phyloP scores from a whole-genome alignment of 92 coral and sea anemone species.

The Parazoanthus atlanticus region DNA sequence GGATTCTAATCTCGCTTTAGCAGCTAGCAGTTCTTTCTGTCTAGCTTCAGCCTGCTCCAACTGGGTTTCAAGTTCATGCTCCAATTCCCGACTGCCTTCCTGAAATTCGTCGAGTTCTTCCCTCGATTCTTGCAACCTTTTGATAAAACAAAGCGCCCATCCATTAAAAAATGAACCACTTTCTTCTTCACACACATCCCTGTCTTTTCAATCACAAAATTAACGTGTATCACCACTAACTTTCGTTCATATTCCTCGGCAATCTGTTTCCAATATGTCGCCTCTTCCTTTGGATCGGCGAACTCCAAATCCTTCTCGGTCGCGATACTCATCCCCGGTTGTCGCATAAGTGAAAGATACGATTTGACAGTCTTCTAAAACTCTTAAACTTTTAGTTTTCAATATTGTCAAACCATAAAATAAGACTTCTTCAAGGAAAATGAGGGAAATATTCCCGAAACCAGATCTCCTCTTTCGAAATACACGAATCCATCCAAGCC shows the following conservation, averaged over 20 bases:
- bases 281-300: conserved; percentile 99
- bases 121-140: conserved; percentile 97
- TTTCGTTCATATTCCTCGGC: conserved; percentile 96
- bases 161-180: conserved; percentile 17
- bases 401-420: conserved; percentile 37
- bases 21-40: conserved; percentile 93
- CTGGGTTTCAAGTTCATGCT: conserved; percentile 97
- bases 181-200: neutral
- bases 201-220: conserved; percentile 6
- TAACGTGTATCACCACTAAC: conserved; percentile 63
- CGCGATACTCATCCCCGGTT: conserved; percentile 97
- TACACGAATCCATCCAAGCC: conserved; percentile 41
- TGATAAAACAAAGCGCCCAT: conserved; percentile 52
- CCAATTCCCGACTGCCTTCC: conserved; percentile 99
- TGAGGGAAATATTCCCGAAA: conserved; percentile 45
- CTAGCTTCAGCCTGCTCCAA: conserved; percentile 99
- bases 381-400: conserved; percentile 44
- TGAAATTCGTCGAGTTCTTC: conserved; percentile 99
- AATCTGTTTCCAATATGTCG: conserved; percentile 95
- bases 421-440: conserved; percentile 22
- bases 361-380: conserved; percentile 47
- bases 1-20: conserved; percentile 90
- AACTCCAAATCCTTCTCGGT: conserved; percentile 96
- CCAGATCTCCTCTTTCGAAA: conserved; percentile 49
- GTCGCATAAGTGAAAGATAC: conserved; percentile 92